Evolutionary conservation across 1,140 invertebrate genomes (phyloP).

Genomic region (Chymomyza costata): DNA sequence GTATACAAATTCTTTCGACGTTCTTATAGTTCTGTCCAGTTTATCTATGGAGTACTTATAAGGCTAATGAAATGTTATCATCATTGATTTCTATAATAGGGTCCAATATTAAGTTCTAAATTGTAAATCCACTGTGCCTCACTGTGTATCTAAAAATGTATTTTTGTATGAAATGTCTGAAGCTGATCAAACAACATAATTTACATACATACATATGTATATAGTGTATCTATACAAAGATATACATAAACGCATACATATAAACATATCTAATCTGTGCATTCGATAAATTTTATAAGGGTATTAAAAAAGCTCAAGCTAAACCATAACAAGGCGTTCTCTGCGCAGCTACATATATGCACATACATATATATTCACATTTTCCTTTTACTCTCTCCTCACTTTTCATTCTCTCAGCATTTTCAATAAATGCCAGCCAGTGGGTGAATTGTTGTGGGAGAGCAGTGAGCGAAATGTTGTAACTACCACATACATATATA

Average conservation of each 20-base stretch:
- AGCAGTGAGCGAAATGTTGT: slow-evolving; percentile 38
- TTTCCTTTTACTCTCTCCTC: slow-evolving; percentile 7
- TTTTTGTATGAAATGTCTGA: too few species aligned
- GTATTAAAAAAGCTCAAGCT: slow-evolving; percentile 11
- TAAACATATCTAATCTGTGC: not conserved
- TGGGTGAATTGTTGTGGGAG: slow-evolving; percentile 38
- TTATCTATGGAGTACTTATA: too few species aligned
- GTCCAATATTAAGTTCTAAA: too few species aligned
- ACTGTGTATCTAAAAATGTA: too few species aligned
- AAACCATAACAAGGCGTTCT: too few species aligned
- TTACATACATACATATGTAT: slow-evolving; percentile 5
- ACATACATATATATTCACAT: slow-evolving; percentile 2
- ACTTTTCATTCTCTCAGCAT: slow-evolving; percentile 13
- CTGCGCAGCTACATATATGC: slow-evolving; percentile 1
- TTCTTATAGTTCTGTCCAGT: too few species aligned
- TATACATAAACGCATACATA: slow-evolving; percentile 5
- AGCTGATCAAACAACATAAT: too few species aligned
- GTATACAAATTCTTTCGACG: too few species aligned
- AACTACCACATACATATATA: slow-evolving; percentile 34
- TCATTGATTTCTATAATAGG: too few species aligned
- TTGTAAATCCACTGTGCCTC: too few species aligned
- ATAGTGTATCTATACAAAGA: too few species aligned
- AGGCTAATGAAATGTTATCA: too few species aligned
- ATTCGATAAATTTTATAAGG: slow-evolving; percentile 4
- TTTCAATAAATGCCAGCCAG: slow-evolving; percentile 32